These are phyloP conservation scores for Metopolophium dirhodum DNA, from an alignment of 1,140 invertebrate genomes.

Conservation along the genomic window DNA sequence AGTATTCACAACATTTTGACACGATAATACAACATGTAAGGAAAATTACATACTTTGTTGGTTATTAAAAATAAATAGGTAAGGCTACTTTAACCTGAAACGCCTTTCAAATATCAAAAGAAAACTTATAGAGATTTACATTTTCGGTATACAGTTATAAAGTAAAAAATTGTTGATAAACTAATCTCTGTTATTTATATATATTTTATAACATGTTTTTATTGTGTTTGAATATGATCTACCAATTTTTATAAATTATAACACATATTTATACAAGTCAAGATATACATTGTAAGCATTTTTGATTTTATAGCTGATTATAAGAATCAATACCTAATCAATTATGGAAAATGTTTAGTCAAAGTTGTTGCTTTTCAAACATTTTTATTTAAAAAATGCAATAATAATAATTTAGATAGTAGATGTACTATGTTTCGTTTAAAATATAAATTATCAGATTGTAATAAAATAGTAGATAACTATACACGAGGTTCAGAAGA, in stretches of 20 bases:
- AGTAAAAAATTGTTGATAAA: not conserved
- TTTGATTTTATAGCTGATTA: not conserved
- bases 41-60: not conserved
- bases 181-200: not conserved
- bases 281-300: not conserved
- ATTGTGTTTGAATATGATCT: not conserved
- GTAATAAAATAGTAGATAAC: too few relatives aligned
- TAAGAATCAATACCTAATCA: not conserved
- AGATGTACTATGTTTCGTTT: too few relatives aligned
- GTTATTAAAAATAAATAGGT: not conserved
- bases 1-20: not conserved
- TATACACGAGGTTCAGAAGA: too few relatives aligned
- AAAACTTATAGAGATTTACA: not conserved
- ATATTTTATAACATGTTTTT: not conserved
- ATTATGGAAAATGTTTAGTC: not conserved
- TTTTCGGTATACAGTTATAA: not conserved
- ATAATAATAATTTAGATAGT: too few relatives aligned
- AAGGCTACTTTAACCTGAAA: not conserved
- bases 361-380: not conserved
- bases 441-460: not conserved
- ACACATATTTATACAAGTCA: not conserved
- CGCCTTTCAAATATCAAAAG: not conserved
- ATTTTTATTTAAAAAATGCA: not conserved
- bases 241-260: not conserved
- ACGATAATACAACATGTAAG: not conserved